These are phyloP conservation scores for Todiramphus saurophagus DNA, from an alignment of 2,113 vertebrate genomes.

Conservation along the genomic window DNA sequence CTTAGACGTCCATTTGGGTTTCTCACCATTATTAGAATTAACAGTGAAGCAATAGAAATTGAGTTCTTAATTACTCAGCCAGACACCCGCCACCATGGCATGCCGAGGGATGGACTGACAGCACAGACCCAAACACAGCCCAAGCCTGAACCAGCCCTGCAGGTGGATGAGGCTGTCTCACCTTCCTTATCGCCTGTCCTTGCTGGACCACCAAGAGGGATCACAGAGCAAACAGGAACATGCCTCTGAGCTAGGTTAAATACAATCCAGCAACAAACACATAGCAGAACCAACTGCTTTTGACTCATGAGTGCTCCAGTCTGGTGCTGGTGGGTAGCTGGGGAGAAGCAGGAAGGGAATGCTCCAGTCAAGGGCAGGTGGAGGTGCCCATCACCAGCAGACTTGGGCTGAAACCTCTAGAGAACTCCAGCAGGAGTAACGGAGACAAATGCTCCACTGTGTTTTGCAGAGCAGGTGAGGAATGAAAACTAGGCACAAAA, in stretches of 20 bases:
- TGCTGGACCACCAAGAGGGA: background rate
- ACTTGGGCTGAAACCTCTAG: background rate
- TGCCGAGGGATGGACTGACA: rapidly evolving
- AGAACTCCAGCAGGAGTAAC: background rate
- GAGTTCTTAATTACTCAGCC: background rate
- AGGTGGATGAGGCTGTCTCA: rapidly evolving
- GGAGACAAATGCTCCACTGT: rapidly evolving
- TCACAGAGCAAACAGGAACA: rapidly evolving
- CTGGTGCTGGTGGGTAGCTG: background rate
- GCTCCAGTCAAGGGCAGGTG: rapidly evolving
- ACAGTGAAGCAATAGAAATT: background rate
- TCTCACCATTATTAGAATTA: background rate
- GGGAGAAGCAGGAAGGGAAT: background rate
- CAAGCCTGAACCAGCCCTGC: background rate
- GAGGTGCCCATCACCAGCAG: background rate
- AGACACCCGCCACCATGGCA: background rate
- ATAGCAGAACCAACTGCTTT: background rate
- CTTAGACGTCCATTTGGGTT: background rate
- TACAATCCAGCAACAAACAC: background rate
- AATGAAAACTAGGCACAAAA: background rate
- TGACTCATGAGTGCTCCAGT: background rate
- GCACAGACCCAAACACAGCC: background rate
- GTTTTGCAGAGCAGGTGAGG: background rate
- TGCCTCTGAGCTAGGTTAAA: background rate
- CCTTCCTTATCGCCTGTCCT: background rate